Percentiles rank a stretch among this genome's conserved stretches.
Evolutionary conservation across 2,113 vertebrate species (phyloP).

Genomic region (Ciconia stormi): DNA sequence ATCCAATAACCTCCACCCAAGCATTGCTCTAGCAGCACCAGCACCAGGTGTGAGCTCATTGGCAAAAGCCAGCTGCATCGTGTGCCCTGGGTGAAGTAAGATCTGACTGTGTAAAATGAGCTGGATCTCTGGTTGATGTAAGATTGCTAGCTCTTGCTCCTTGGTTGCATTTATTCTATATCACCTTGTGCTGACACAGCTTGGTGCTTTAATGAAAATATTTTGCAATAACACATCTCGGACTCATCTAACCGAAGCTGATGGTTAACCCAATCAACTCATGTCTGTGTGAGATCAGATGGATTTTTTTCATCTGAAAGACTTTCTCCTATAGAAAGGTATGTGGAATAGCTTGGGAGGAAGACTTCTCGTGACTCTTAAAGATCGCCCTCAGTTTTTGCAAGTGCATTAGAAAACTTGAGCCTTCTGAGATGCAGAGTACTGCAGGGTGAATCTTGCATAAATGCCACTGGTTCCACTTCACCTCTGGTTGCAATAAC

Average conservation of each 20-base stretch:
- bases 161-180: neutral
- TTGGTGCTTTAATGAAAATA: neutral
- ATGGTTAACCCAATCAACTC: neutral
- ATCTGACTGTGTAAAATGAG: neutral
- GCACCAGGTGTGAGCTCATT: neutral
- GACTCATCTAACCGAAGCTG: neutral
- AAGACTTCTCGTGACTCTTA: neutral
- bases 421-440: neutral
- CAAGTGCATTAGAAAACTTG: accelerated
- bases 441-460: neutral
- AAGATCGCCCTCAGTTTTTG: accelerated
- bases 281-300: neutral
- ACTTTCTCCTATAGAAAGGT: neutral
- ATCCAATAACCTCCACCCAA: neutral
- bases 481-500: neutral
- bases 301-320: neutral
- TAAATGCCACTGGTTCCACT: neutral
- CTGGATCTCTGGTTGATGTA: neutral
- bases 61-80: neutral
- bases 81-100: neutral
- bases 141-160: neutral
- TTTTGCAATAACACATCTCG: neutral
- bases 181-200: neutral
- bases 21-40: too few relatives aligned
- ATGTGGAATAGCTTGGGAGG: neutral